phyloP scores from a whole-genome alignment of 2,888 invertebrate genomes.

The Spatulosminthurus flaviceps region DNA sequence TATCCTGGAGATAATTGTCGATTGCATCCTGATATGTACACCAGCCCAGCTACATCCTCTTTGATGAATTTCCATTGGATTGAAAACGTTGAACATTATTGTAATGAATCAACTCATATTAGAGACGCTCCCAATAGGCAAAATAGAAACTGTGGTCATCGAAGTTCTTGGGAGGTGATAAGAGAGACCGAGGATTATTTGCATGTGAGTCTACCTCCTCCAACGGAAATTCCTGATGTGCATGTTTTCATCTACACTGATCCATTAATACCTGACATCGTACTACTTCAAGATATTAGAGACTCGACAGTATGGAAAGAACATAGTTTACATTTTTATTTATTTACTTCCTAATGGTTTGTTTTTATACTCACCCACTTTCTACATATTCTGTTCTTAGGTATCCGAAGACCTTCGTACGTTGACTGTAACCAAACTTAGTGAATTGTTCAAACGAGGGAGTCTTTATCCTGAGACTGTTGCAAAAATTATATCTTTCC shows the following conservation, averaged over 20 bases:
- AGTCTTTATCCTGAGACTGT: neutral
- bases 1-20: constrained; percentile 52
- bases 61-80: constrained; percentile 60
- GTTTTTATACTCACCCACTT: too few species aligned
- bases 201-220: constrained; percentile 44
- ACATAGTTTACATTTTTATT: neutral
- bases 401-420: neutral
- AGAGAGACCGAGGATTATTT: constrained; percentile 50
- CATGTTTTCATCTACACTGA: constrained; percentile 44
- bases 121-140: constrained; percentile 74
- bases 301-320: constrained; percentile 46
- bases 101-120: constrained; percentile 73
- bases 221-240: constrained; percentile 38
- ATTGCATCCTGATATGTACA: constrained; percentile 47
- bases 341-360: too few species aligned
- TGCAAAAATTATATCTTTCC: constrained; percentile 25
- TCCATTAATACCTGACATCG: neutral
- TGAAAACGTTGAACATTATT: constrained; percentile 67
- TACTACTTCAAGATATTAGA: constrained; percentile 51
- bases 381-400: neutral
- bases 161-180: constrained; percentile 59
- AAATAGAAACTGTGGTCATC: constrained; percentile 73
- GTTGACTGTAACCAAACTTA: neutral
- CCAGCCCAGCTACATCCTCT: constrained; percentile 50
- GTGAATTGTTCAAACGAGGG: neutral